Evolutionary conservation across 2,888 invertebrate species (phyloP).

Genomic region (Phania funesta): DNA sequence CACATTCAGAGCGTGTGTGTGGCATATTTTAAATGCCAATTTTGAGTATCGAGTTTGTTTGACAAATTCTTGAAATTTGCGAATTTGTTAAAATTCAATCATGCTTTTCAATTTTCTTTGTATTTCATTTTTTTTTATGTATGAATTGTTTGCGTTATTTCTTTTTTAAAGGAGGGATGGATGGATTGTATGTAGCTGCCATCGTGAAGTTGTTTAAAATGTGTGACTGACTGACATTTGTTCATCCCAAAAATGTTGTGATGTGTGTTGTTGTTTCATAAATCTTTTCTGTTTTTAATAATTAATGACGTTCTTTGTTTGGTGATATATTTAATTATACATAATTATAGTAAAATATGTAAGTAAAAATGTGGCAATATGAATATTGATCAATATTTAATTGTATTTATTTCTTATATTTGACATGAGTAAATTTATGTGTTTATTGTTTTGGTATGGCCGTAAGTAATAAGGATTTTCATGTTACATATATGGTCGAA

Average conservation of each 20-base stretch:
- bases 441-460: neutral
- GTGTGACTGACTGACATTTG: slow-evolving; percentile 67
- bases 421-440: neutral
- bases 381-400: slow-evolving; percentile 49
- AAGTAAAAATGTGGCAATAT: slow-evolving; percentile 54
- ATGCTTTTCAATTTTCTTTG: slow-evolving; percentile 37
- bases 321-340: slow-evolving; percentile 64
- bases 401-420: slow-evolving; percentile 2
- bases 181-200: slow-evolving; percentile 23
- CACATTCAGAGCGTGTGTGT: slow-evolving; percentile 73
- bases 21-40: slow-evolving; percentile 75
- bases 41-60: slow-evolving; percentile 69
- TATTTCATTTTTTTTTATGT: slow-evolving; percentile 18
- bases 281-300: slow-evolving; percentile 20
- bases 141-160: slow-evolving; percentile 17
- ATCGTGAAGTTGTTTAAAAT: slow-evolving; percentile 42
- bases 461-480: slow-evolving; percentile 13
- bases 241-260: slow-evolving; percentile 56
- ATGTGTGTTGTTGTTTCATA: neutral
- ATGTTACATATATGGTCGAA: slow-evolving; percentile 38
- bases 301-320: slow-evolving; percentile 49
- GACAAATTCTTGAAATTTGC: slow-evolving; percentile 76
- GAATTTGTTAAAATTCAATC: slow-evolving; percentile 68
- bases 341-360: slow-evolving; percentile 64
- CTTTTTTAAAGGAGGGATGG: neutral